These are phyloP conservation scores for Margaritifera margaritifera DNA, from an alignment of 2,888 invertebrate species.

Conservation along the genomic window DNA sequence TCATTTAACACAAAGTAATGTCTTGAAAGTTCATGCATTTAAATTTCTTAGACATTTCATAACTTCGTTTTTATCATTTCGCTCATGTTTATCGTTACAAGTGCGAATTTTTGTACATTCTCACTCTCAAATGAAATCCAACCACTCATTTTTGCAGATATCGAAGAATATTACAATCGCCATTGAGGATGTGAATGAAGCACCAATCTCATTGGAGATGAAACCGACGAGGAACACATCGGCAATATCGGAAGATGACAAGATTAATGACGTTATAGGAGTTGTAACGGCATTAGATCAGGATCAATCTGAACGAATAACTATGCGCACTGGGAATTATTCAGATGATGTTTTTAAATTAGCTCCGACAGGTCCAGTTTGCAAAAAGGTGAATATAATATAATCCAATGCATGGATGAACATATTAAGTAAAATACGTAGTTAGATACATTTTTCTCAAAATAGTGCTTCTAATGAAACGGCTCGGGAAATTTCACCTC, in stretches of 20 bases:
- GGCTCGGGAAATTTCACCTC: too few relatives aligned
- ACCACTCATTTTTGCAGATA: constrained; percentile 22
- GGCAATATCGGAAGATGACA: constrained; percentile 35
- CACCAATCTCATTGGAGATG: constrained; percentile 25
- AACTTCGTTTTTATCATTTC: too few relatives aligned
- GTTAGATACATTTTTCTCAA: too few relatives aligned
- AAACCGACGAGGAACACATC: constrained; percentile 12
- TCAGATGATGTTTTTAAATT: neutral
- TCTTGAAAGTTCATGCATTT: too few relatives aligned
- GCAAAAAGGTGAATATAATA: too few relatives aligned
- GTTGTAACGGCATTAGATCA: constrained; percentile 31
- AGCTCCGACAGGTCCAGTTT: too few relatives aligned
- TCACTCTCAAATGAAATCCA: neutral
- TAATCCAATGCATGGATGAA: too few relatives aligned
- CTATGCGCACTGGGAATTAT: constrained; percentile 11
- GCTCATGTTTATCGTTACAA: neutral
- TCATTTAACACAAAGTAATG: too few relatives aligned
- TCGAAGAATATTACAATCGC: constrained; percentile 33
- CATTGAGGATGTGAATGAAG: constrained; percentile 48
- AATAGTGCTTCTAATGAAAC: too few relatives aligned
- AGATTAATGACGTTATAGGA: constrained; percentile 29
- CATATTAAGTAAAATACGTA: too few relatives aligned
- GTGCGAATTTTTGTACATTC: neutral
- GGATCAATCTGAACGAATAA: constrained; percentile 36
- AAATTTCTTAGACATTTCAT: too few relatives aligned